Evolutionary conservation across 2,797 vertebrate genomes (phyloP).

Genomic region (Xerus rutilus): DNA sequence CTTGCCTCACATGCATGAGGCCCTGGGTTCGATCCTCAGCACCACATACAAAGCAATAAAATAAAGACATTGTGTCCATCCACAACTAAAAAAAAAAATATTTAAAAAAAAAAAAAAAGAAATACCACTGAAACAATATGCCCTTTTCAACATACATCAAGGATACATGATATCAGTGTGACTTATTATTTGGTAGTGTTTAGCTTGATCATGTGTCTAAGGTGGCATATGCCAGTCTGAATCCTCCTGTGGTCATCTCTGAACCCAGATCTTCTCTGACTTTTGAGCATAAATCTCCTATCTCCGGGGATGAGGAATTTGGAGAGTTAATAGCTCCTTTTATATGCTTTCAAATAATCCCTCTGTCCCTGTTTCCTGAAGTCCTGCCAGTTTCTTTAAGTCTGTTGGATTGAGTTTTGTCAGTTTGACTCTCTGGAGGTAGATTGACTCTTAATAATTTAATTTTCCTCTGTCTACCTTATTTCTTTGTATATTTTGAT

Average conservation of each 20-base stretch:
- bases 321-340: not conserved
- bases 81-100: too few relatives aligned
- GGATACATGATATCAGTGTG: not conserved
- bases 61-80: too few relatives aligned
- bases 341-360: not conserved
- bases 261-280: not conserved
- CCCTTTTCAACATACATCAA: not conserved
- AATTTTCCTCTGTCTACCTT: not conserved
- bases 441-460: not conserved
- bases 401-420: not conserved
- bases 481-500: slow-evolving; percentile 20
- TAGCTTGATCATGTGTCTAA: not conserved
- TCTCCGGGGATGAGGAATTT: not conserved
- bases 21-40: too few relatives aligned
- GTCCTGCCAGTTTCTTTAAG: not conserved
- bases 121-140: not conserved
- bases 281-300: not conserved
- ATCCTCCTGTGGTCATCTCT: not conserved
- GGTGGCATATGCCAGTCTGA: not conserved
- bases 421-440: not conserved
- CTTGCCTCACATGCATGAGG: too few relatives aligned
- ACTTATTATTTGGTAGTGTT: not conserved
- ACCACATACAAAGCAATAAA: too few relatives aligned
- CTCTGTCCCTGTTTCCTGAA: not conserved
- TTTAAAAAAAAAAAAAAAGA: too few relatives aligned